Base-by-base conservation (phyloP, 1,140 invertebrate genomes). In the Pristionchus pacificus region DNA sequence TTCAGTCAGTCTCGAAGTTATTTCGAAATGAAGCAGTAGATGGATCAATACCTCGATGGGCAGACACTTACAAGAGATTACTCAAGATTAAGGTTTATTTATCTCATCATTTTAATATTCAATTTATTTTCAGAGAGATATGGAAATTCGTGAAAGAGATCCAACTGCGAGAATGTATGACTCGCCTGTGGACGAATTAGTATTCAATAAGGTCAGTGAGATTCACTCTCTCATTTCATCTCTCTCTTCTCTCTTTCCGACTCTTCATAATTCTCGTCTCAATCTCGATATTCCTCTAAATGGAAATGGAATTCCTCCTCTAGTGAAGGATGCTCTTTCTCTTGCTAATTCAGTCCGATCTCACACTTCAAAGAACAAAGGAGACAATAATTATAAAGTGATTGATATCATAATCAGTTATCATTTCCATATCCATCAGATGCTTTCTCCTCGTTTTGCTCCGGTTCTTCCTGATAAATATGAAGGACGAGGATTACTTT, bases 401-500 rank as follows among this genome's bases (percentile, higher is more conserved):
- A n/a, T 10, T 30, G 72, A 61, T 73, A 78, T 32, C 27, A 71
- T 25, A 29, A 73, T 30, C 60, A 71, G 60, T 10, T 58, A 57
- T 67, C 62, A 71, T 55, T 19, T 58, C 25, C 15, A 33, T 28
- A 28, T 10, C 3, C 72, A 60, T 68, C 15, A 64, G 61, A 31
- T 63, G 58, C 61, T 67, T 79, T 49, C 77, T 55, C 80, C 80
- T 58, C 71, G 82, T n/a, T 79, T 82, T 60, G 82, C 82, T 14
- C 74, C 80, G 13, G 19, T 82, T 2, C 83, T 82, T 82, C 80
- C 82, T 13, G 80, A 82, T 65, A 79, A 80, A 63, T 57, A 65
- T 29, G 70, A 80, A 61, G 66, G 77, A 3, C 64, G 32, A 3
- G 67, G 66, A 10, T 33, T 79, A 19, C 59, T 82, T 19, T 84